Conservation (phyloP, 2,113 vertebrate species). For the Gadus chalcogrammus region DNA sequence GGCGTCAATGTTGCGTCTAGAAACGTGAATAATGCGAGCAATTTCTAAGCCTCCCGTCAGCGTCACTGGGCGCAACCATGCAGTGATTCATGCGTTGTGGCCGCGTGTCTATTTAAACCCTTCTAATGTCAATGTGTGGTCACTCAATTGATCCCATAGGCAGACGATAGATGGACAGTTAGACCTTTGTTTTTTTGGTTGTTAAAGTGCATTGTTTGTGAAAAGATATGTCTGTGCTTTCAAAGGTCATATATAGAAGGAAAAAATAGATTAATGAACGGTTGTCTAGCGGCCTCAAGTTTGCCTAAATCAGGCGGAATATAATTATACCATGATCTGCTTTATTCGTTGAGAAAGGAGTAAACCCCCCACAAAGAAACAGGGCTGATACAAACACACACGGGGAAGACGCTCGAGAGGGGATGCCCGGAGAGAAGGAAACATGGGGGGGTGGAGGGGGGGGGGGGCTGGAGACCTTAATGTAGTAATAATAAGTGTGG, state of each 20-base stretch:
- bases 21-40: conserved; percentile 38
- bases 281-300: too few relatives aligned
- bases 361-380: too few relatives aligned
- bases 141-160: conserved; percentile 27
- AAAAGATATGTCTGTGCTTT: conserved; percentile 19
- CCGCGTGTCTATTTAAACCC: conserved; percentile 4
- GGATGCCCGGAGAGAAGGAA: conserved; percentile 4
- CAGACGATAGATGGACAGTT: neutral
- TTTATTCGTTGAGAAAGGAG: too few relatives aligned
- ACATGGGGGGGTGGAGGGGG: conserved; percentile 21
- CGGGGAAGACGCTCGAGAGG: neutral
- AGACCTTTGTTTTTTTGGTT: too few relatives aligned
- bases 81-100: conserved; percentile 48
- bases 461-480: conserved; percentile 7
- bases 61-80: conserved; percentile 24
- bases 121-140: conserved; percentile 42
- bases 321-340: too few relatives aligned
- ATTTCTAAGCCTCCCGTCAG: conserved; percentile 39
- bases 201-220: conserved; percentile 9
- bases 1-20: conserved; percentile 46
- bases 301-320: too few relatives aligned
- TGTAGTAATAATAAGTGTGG: conserved; percentile 31
- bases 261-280: neutral
- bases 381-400: too few relatives aligned
- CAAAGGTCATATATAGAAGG: neutral